Evolutionary conservation across 2,888 invertebrate genomes (phyloP).

Genomic region (Catotricha subobsoleta): DNA sequence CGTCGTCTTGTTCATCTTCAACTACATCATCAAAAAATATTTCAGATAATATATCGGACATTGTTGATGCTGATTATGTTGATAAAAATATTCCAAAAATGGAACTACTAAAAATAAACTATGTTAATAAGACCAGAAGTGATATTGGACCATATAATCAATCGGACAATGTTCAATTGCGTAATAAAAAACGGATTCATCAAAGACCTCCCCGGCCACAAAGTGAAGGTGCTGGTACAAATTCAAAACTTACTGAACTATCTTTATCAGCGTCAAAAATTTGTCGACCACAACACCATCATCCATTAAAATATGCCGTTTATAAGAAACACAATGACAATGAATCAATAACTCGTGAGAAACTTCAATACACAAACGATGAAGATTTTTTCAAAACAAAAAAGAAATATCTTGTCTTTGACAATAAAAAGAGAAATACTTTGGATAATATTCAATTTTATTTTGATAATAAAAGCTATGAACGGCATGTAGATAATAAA

Average conservation of each 20-base stretch:
- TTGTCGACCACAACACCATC: neutral
- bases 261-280: no score
- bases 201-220: neutral
- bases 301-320: slow-evolving; percentile 11
- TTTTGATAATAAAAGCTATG: slow-evolving; percentile 12
- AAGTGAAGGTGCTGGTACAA: slow-evolving; percentile 3
- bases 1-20: neutral
- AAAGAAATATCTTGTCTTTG: slow-evolving; percentile 6
- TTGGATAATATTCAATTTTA: slow-evolving; percentile 12
- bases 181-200: slow-evolving; percentile 2
- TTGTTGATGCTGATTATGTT: slow-evolving; percentile 16
- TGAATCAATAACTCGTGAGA: neutral
- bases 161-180: neutral
- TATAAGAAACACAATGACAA: slow-evolving; percentile 12
- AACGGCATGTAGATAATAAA: slow-evolving; percentile 12
- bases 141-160: neutral
- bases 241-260: no score
- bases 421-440: slow-evolving; percentile 7
- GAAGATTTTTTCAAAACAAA: slow-evolving; percentile 4
- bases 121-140: slow-evolving; percentile 17
- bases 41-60: slow-evolving; percentile 1
- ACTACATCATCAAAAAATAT: neutral
- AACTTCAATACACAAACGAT: slow-evolving; percentile 5
- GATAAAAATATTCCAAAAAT: slow-evolving; percentile 21
- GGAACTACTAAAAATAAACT: slow-evolving; percentile 27